Evolutionary conservation across 2,888 invertebrate species (phyloP).

Genomic region (Spilarctia lutea): DNA sequence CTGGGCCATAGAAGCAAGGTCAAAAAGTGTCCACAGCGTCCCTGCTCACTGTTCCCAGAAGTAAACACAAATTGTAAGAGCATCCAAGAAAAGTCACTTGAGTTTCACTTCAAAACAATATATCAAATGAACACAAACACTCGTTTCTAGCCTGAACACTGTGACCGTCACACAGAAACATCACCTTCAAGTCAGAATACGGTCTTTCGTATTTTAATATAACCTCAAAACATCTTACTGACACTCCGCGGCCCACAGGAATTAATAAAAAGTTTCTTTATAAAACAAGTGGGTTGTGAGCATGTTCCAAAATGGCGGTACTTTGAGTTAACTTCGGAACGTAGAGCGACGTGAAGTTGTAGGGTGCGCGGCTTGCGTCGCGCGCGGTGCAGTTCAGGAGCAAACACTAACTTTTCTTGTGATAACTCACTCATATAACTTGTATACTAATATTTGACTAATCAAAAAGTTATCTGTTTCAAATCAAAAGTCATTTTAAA

Average conservation of each 20-base stretch:
- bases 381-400: constrained; percentile 74
- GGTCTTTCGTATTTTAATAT: constrained; percentile 79
- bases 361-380: constrained; percentile 80
- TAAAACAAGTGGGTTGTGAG: constrained; percentile 88
- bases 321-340: constrained; percentile 87
- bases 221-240: constrained; percentile 87
- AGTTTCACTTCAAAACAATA: constrained; percentile 84
- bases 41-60: constrained; percentile 72
- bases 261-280: constrained; percentile 88
- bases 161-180: constrained; percentile 66
- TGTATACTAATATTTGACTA: constrained; percentile 61
- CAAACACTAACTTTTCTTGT: constrained; percentile 80
- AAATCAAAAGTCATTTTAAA: constrained; percentile 62
- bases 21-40: constrained; percentile 71
- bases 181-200: constrained; percentile 71
- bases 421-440: constrained; percentile 73
- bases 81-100: constrained; percentile 78
- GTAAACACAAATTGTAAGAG: constrained; percentile 84
- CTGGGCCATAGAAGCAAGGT: constrained; percentile 69
- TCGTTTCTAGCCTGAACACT: constrained; percentile 57
- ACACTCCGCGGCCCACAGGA: constrained; percentile 87
- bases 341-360: constrained; percentile 86
- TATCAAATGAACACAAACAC: constrained; percentile 76
- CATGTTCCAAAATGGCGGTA: constrained; percentile 88
- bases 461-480: constrained; percentile 59